Evolutionary conservation across 2,797 vertebrate species (phyloP).

Genomic region (Scolopax bukidnonensis): DNA sequence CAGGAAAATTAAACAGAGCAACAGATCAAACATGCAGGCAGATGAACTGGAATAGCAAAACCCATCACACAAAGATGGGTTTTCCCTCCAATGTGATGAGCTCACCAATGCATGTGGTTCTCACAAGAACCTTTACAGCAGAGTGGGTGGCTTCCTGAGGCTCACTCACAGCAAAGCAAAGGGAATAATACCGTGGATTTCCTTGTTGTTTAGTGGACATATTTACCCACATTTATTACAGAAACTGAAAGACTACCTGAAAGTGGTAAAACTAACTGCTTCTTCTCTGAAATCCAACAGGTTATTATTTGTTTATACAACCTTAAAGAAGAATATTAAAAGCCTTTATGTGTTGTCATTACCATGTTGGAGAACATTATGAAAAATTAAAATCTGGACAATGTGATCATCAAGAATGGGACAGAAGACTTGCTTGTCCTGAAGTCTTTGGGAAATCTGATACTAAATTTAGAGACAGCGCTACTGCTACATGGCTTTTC

Average conservation of each 20-base stretch:
- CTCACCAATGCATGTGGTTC: not conserved
- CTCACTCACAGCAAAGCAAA: not conserved
- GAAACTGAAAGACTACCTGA: not conserved
- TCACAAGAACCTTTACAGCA: not conserved
- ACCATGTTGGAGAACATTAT: not conserved
- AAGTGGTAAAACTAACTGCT: not conserved
- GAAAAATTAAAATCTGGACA: not conserved
- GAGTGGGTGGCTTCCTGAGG: not conserved
- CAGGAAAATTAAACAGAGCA: constrained; percentile 2
- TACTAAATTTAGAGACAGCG: not conserved
- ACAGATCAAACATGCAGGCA: not conserved
- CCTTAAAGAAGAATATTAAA: not conserved
- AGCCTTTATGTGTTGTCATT: not conserved
- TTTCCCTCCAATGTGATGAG: not conserved
- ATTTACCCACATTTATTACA: not conserved
- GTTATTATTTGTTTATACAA: not conserved
- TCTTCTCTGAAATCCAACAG: not conserved
- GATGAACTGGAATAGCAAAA: constrained; percentile 10
- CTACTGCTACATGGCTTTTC: not conserved
- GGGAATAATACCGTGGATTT: not conserved
- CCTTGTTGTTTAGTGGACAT: not conserved
- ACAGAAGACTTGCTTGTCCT: not conserved
- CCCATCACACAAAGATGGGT: not conserved
- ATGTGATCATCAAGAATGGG: not conserved
- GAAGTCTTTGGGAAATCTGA: not conserved